Evolutionary conservation across 1,140 invertebrate genomes (phyloP), one percentile per base, ranked within the genome.

Genomic region (Dendrolimus kikuchii): DNA sequence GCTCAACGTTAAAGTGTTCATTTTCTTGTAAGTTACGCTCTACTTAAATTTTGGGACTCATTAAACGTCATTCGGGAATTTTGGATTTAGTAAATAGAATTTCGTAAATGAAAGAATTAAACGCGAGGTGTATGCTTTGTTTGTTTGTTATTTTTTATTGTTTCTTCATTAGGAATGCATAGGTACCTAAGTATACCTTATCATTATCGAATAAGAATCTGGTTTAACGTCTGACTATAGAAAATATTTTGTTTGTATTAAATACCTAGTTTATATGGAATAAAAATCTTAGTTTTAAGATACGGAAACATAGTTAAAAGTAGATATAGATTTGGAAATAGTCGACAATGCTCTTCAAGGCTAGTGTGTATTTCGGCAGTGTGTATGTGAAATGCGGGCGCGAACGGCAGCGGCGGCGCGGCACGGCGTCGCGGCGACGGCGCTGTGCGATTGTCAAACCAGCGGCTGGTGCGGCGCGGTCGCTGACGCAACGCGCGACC

Each of bases 401-500:
- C 40, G 60, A 23, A 23, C 49, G 62, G 51, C 56, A 65, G 53
- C 51, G 49, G 47, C 38, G 50, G 47, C 45, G 47, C 48, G 52
- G 57, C 60, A 59, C 61, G 60, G 55, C 57, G 58, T 49, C 42
- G 46, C 59, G 58, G 56, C 55, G 58, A 5, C 52, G 51, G n/a
- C 50, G 53, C 43, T 56, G 51, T 65, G 65, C 57, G 55, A 57
- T 64, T 64, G 62, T 64, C 62, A 60, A 57, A 60, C 53, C 57
- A 52, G 50, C 41, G 51, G 56, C 51, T 48, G 57, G 50, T 53
- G 56, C 54, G 59, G 56, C 63, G 55, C 63, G 64, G 57, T 49
- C 62, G 71, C 78, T 81, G 79, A 85, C 81, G 79, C 79, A 82
- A 82, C 79, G 66, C 64, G 64, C 81, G 81, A 82, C 81, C 81